Evolutionary conservation across 2,797 vertebrate genomes (phyloP), one percentile per base, ranked within the genome.

Genomic region (Oreochromis grahami): DNA sequence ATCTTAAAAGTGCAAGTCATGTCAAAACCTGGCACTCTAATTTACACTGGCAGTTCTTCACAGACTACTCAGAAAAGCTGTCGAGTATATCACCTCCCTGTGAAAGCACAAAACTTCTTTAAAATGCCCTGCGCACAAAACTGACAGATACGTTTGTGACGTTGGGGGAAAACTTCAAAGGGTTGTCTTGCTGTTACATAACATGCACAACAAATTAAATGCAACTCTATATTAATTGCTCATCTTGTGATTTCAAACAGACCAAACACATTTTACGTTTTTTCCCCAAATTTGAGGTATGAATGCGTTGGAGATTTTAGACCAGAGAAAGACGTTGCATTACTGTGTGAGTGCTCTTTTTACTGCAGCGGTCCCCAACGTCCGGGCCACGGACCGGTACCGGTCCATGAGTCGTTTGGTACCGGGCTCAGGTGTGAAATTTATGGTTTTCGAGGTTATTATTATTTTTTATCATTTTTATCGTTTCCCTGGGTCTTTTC

Each of bases 1-100:
- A 74, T 26, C 78, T 77, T 45, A 58, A 81, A 85, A 84, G 74
- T 41, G 52, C 24, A 52, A 77, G 83, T 84, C 81, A 68, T 83
- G 50, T 79, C 83, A 85, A 45, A 88, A 32, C 29, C 17, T 7
- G 11, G 34, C 55, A 29, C 76, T 48, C 36, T 87, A 68, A 87
- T 84, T 78, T 86, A 78, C 17, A 52, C 56, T 3, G 65, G 85
- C 81, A 48, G 60, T 56, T 84, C 51, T 68, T 85, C 60, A 52
- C 14, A 84, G 29, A 79, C 26, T 52, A 83, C 24, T 60, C 55
- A 85, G 51, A 84, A 77, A 80, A 43, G n/a, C 56, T 82, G 78
- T 72, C 43, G 14, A 38, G 34, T 32, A 24, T 7, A 70, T 80
- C 52, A 12, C 48, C 41, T 55, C 24, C 0, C 60, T 21, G 14